Base-by-base conservation (phyloP, 2,797 vertebrate species). In the Danio kyathit region DNA sequence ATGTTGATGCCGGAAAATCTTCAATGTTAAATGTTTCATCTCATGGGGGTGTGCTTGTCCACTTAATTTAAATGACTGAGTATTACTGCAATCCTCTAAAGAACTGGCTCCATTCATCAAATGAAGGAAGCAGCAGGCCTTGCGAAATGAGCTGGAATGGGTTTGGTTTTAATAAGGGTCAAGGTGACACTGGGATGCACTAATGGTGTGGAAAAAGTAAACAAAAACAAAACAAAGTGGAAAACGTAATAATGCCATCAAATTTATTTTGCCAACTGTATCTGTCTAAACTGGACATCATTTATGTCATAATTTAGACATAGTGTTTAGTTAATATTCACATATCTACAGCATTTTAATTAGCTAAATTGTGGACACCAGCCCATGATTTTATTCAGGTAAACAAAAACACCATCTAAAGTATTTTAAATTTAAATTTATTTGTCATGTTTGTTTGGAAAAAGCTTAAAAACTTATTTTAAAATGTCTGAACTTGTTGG, bases 81-180 rank as follows among this genome's bases (percentile, higher is more conserved):
- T 57, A 69, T 78, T 69, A 59, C 41, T 40, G 52, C 44, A 78
- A 78, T 67, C 63, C 64, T 76, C 74, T 54, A 51, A 19, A 44
- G 48, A 51, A 43, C 17, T 78, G 19, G 7, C 46, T 59, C 16
- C 21, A 60, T 78, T 78, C 54, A 78, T 78, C 44, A 70, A 40
- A 59, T 40, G 43, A 78, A 69, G 44, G 56, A 38, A 69, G 38
- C 29, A 72, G 51, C 29, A 46, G 43, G 54, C 21, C 44, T 48
- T 13, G 21, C 43, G 41, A 21, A 77, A 48, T 48, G 16, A 72
- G 65, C n/a, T 78, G 21, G 43, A 13, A 4, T 41, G 16, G 59
- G 14, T 46, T 59, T 2, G 19, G 6, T 41, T 67, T 44, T 77
- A 77, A 44, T 46, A 29, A 66, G n/a, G 38, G 40, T 17, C 8